A percentile compares a stretch with the other conserved stretches of the same genome.
Evolutionary conservation across 2,797 vertebrate genomes (phyloP).

Genomic region (Nannoperca australis): DNA sequence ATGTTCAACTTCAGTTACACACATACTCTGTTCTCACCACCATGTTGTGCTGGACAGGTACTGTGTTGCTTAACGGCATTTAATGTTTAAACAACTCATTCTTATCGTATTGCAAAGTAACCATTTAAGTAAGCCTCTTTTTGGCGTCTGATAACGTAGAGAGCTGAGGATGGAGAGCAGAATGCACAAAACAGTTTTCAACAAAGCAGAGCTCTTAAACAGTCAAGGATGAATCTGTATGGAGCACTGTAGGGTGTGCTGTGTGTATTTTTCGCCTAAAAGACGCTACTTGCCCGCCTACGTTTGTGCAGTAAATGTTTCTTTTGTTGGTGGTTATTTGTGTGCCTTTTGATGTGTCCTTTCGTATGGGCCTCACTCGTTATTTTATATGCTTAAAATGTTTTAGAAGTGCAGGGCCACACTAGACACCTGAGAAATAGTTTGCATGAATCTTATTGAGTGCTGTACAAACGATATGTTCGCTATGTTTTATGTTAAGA

Average conservation of each 20-base stretch:
- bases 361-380: not conserved
- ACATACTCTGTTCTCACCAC: not conserved
- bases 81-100: not conserved
- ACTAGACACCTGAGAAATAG: no score
- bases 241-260: not conserved
- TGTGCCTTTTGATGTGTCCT: conserved; percentile 1
- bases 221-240: not conserved
- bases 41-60: not conserved
- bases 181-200: not conserved
- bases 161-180: not conserved
- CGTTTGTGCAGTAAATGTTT: not conserved
- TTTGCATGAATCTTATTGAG: not conserved
- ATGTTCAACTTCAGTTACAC: not conserved
- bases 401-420: not conserved
- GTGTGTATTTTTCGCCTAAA: not conserved
- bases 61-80: not conserved
- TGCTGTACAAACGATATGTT: not conserved
- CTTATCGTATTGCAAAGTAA: not conserved
- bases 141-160: not conserved
- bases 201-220: not conserved
- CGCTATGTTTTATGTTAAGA: not conserved
- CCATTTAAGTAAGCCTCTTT: not conserved
- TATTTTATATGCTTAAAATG: not conserved
- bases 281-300: not conserved
- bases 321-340: not conserved